Evolutionary conservation across 2,113 vertebrate genomes (phyloP).

Genomic region (Parus major): DNA sequence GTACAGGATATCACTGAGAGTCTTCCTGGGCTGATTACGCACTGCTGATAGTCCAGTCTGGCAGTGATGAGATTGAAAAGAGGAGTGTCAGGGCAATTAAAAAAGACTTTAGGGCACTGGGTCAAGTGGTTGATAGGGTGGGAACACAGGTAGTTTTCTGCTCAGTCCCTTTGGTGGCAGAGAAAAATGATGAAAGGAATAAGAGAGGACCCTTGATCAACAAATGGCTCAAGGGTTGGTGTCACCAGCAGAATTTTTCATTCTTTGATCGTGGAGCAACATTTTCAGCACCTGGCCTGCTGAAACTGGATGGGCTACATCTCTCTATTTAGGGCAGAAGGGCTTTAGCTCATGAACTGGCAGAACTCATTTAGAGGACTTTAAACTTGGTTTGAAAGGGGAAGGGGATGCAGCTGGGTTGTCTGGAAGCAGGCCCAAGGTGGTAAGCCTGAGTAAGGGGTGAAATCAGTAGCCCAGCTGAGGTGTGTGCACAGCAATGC

Average conservation of each 20-base stretch:
- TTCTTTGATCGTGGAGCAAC: neutral
- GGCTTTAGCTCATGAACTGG: neutral
- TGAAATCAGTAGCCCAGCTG: neutral
- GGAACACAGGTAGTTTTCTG: neutral
- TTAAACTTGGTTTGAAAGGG: neutral
- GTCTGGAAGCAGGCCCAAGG: neutral
- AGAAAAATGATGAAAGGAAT: neutral
- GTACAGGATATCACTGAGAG: neutral
- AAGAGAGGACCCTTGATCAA: neutral
- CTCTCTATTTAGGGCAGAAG: neutral
- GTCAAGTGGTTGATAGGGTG: neutral
- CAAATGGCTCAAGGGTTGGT: neutral
- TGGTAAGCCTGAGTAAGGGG: neutral
- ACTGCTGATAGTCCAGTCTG: neutral
- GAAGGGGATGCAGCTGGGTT: neutral
- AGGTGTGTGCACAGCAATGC: neutral
- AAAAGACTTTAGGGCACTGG: neutral
- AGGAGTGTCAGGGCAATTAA: neutral
- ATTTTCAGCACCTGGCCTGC: neutral
- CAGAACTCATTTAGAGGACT: neutral
- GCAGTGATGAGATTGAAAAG: neutral
- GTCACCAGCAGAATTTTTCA: neutral
- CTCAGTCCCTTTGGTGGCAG: neutral
- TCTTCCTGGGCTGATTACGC: neutral
- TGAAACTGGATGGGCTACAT: neutral